Percentiles rank a stretch among this genome's conserved stretches.
Conservation (phyloP, 2,797 vertebrate genomes). For the Nasua narica region DNA sequence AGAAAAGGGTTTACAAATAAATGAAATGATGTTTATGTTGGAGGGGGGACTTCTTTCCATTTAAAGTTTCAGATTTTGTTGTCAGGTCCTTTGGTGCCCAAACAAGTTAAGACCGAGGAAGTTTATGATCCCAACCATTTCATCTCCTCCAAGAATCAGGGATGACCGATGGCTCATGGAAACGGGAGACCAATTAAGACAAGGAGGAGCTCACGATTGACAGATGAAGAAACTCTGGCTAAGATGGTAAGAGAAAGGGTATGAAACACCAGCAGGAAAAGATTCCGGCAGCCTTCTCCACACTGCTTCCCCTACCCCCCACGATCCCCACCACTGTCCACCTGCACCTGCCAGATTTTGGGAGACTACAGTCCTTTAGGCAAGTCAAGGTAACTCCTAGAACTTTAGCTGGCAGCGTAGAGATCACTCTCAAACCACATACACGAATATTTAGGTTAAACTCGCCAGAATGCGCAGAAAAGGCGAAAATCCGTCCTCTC, state of each 20-base stretch:
- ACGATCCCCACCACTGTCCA: fast-evolving
- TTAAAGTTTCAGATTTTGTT: not conserved
- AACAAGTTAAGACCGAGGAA: not conserved
- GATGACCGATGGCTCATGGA: not conserved
- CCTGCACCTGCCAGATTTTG: not conserved
- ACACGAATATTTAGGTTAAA: not conserved
- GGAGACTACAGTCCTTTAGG: not conserved
- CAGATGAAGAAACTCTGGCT: not conserved
- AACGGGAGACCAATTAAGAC: not conserved
- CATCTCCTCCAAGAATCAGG: not conserved
- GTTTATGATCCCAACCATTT: not conserved
- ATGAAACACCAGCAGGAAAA: not conserved
- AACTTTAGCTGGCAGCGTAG: not conserved
- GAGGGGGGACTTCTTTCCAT: not conserved
- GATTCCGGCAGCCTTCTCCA: not conserved
- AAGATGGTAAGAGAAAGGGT: not conserved
- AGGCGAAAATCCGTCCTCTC: not conserved
- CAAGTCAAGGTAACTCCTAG: not conserved
- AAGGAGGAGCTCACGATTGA: not conserved
- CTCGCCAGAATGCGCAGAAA: not conserved
- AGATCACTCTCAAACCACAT: not conserved
- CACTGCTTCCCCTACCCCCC: too few relatives aligned
- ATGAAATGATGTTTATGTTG: not conserved
- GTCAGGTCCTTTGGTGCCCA: not conserved
- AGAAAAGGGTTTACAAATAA: not conserved